Conservation (phyloP, 2,797 vertebrate species). For the Sebastes nivosus region DNA sequence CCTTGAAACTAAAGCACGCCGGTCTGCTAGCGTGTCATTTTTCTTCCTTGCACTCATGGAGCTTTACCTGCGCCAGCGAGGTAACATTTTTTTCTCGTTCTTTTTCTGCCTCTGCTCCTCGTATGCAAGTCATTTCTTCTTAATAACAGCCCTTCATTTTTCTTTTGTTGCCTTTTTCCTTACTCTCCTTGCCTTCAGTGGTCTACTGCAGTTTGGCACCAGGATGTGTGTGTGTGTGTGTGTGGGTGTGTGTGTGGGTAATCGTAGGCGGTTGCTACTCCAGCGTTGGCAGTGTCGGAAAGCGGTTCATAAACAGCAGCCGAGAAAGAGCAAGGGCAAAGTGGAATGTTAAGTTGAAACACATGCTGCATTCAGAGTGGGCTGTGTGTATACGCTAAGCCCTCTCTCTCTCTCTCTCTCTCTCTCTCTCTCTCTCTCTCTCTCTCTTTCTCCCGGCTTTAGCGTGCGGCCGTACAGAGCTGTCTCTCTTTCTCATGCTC, state of each 20-base stretch:
- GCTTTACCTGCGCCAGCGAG: constrained; percentile 66
- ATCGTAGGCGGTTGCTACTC: constrained; percentile 62
- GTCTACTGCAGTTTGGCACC: constrained; percentile 28
- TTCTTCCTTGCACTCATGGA: constrained; percentile 56
- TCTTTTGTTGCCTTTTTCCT: background rate
- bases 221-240: background rate
- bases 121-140: background rate
- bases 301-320: constrained; percentile 60
- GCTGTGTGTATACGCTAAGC: constrained; percentile 36
- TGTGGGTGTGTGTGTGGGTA: background rate
- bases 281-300: constrained; percentile 60
- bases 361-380: constrained; percentile 78
- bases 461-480: constrained; percentile 17
- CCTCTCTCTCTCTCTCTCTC: background rate
- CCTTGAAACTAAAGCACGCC: constrained; percentile 31
- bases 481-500: constrained; percentile 3
- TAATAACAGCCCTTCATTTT: constrained; percentile 9
- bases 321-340: constrained; percentile 67
- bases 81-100: constrained; percentile 59
- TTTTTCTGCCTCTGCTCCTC: background rate
- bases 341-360: constrained; percentile 83
- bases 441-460: constrained; percentile 4
- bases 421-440: background rate
- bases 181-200: constrained; percentile 2
- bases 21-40: constrained; percentile 25